Percentiles rank a stretch among this genome's conserved stretches.
These are phyloP conservation scores for Battus philenor DNA, from an alignment of 1,140 invertebrate genomes.

Conservation along the genomic window DNA sequence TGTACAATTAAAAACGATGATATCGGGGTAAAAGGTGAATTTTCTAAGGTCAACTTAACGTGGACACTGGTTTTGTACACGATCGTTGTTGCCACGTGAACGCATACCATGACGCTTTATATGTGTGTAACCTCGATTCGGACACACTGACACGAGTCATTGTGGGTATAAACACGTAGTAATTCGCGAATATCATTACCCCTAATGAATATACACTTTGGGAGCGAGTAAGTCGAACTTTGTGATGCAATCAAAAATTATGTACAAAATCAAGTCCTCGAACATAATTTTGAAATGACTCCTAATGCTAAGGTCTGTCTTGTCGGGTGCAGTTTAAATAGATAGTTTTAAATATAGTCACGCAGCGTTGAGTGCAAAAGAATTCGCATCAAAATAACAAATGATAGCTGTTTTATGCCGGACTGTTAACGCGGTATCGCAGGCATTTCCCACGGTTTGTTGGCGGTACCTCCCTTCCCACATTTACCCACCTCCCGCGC, in stretches of 20 bases:
- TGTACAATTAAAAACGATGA: conserved; percentile 3
- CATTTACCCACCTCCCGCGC: conserved; percentile 34
- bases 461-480: conserved; percentile 40
- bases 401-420: conserved; percentile 21
- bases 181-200: conserved; percentile 72
- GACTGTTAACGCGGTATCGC: conserved; percentile 40
- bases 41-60: conserved; percentile 29
- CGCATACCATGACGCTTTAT: conserved; percentile 38
- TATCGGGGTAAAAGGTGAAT: conserved; percentile 32
- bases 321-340: conserved; percentile 6
- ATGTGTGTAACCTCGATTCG: conserved; percentile 70
- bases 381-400: conserved; percentile 49
- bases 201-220: conserved; percentile 56
- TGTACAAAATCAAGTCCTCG: too few species aligned
- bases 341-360: conserved; percentile 14
- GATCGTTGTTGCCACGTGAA: conserved; percentile 68
- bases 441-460: conserved; percentile 62
- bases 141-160: conserved; percentile 57
- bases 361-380: conserved; percentile 24
- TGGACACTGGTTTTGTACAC: conserved; percentile 48
- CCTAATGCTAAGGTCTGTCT: too few species aligned
- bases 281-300: too few species aligned
- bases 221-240: conserved; percentile 24
- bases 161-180: conserved; percentile 67
- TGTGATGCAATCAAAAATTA: conserved; percentile 31